Evolutionary conservation across 92 coral and sea anemone species (phyloP).

Genomic region (Porites lobata): DNA sequence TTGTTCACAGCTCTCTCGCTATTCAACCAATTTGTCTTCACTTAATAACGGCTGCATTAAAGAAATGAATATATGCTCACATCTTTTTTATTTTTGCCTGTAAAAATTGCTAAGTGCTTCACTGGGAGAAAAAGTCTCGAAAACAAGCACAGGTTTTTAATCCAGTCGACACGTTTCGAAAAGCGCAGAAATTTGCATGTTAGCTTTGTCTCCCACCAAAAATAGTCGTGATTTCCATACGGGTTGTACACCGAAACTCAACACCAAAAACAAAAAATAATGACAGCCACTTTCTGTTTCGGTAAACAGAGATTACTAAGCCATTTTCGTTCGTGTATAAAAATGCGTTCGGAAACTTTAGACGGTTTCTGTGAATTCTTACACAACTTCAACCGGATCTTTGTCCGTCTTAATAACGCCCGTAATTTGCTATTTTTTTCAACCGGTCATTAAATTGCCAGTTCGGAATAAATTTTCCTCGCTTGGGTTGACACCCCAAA

Average conservation of each 20-base stretch:
- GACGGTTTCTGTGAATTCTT: conserved; percentile 72
- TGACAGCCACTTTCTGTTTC: conserved; percentile 68
- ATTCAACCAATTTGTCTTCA: conserved; percentile 77
- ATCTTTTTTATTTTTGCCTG: conserved; percentile 19
- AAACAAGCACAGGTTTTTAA: conserved; percentile 22
- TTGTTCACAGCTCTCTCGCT: conserved; percentile 65
- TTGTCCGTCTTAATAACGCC: conserved; percentile 23
- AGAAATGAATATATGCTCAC: conserved; percentile 41
- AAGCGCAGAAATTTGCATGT: conserved; percentile 81
- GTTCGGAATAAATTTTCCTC: conserved; percentile 29
- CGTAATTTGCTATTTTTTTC: conserved; percentile 46
- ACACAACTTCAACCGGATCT: conserved; percentile 48
- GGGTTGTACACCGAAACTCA: conserved; percentile 54
- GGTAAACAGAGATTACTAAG: conserved; percentile 64
- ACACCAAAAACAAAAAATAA: conserved; percentile 34
- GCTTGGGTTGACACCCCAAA: conserved; percentile 23
- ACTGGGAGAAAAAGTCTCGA: not conserved
- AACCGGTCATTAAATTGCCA: conserved; percentile 30
- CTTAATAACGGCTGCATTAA: conserved; percentile 61
- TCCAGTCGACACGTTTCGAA: conserved; percentile 45
- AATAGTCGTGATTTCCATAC: conserved; percentile 65
- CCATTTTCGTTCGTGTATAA: conserved; percentile 61
- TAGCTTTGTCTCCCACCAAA: conserved; percentile 80
- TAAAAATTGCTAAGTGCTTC: conserved; percentile 5
- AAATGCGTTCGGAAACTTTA: conserved; percentile 61